Base-by-base conservation (phyloP, 2,797 vertebrate species). In the Mormyrus hasselquistii region DNA sequence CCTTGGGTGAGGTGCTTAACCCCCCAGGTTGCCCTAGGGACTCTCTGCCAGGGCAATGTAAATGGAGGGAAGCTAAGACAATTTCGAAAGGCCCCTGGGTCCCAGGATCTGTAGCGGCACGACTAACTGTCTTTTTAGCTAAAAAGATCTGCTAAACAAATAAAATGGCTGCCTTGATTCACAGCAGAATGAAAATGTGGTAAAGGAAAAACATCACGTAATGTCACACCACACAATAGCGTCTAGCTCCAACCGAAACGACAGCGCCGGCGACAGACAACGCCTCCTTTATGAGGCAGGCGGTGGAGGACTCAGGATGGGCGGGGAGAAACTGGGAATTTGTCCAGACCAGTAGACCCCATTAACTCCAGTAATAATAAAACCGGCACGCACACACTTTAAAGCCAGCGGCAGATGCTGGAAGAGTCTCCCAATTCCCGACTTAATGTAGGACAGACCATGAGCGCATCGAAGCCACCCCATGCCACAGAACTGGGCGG, bases 391-490 rank as follows among this genome's bases (percentile, higher is more conserved):
- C 62, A 57, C 47, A 91, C 52, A 34, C 44, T 49, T 47, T 88
- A 12, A 41, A 9, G 62, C 50, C 76, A 62, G 53, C 87, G 76
- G 88, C 73, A 89, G 57, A 90, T 79, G 53, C 86, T 89, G 87
- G 89, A 91, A 89, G 90, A 91, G 88, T 89, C 53, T 79, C 34
- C 88, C 47, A 87, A 90, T 89, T 88, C 89, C 79, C 62, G 53
- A 41, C 50, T 86, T 87, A 76, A 90, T 88, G 90, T 73, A 47
- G 89, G 89, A 87, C 88, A 91, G 89, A 88, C 62, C 79, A 76
- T 62, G 57, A 7, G 62, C 86, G 6, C 55, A 69, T 87, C 10
- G 90, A 88, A 90, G 90, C 91, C 87, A 14, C 88, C 53, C 25
- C 25, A n/a, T 62, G 82, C 87, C 16, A 49, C 59, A 34, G 10